A percentile compares a stretch with the other conserved stretches of the same genome.
phyloP scores from a whole-genome alignment of 2,797 vertebrate species.

The Muscicapa comitata region DNA sequence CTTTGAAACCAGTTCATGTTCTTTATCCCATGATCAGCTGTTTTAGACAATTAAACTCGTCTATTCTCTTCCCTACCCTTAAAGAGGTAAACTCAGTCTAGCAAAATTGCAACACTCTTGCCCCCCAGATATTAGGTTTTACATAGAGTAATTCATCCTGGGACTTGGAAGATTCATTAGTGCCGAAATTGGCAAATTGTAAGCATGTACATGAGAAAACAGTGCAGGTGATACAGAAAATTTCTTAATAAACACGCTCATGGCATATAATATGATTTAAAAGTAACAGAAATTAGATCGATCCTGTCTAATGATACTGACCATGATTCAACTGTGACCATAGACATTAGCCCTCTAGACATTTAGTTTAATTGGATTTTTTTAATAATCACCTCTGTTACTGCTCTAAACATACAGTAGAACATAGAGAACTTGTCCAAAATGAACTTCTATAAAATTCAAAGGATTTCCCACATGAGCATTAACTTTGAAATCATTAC shows the following conservation, averaged over 20 bases:
- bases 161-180: neutral
- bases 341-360: neutral
- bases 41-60: neutral
- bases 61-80: neutral
- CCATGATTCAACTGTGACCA: accelerated
- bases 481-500: neutral
- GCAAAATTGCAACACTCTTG: neutral
- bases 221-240: neutral
- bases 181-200: neutral
- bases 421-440: neutral
- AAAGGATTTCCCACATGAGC: neutral
- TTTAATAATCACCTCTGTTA: neutral
- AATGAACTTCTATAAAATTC: neutral
- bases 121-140: neutral
- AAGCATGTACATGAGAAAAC: neutral
- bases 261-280: neutral
- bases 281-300: neutral
- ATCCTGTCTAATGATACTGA: neutral
- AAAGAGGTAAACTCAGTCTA: neutral
- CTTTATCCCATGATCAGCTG: neutral
- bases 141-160: neutral
- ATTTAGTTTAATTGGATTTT: neutral
- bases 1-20: neutral
- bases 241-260: neutral
- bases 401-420: neutral